Conservation (phyloP, 2,797 vertebrate species). For the Poliocrania exsul region DNA sequence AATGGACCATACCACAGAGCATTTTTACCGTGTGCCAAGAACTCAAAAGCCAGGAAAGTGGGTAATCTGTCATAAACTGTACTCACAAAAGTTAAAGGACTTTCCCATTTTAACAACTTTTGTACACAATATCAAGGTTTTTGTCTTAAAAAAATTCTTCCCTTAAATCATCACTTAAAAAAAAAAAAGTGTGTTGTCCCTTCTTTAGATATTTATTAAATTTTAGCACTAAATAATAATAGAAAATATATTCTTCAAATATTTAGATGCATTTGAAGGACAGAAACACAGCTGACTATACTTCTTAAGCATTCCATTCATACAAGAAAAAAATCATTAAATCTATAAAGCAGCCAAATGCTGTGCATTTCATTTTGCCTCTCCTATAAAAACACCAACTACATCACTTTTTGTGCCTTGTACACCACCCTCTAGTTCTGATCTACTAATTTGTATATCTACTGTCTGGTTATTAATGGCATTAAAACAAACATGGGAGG, state of each 20-base stretch:
- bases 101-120: neutral
- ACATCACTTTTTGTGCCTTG: neutral
- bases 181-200: too few species aligned
- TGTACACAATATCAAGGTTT: neutral
- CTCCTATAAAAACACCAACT: neutral
- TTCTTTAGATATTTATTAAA: neutral
- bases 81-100: neutral
- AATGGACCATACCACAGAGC: neutral
- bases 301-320: neutral
- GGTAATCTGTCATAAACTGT: neutral
- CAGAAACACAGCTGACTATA: neutral
- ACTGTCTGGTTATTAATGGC: neutral
- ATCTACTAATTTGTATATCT: neutral
- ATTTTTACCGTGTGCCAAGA: neutral
- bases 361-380: neutral
- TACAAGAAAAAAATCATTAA: neutral
- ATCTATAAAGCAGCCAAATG: neutral
- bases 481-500: neutral
- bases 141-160: neutral
- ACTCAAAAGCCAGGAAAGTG: neutral
- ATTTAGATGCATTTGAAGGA: neutral
- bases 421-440: neutral
- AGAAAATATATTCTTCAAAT: neutral
- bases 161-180: neutral
- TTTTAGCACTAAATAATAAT: neutral